Base-by-base conservation (phyloP, 2,113 vertebrate genomes). In the Spea multiplicata region DNA sequence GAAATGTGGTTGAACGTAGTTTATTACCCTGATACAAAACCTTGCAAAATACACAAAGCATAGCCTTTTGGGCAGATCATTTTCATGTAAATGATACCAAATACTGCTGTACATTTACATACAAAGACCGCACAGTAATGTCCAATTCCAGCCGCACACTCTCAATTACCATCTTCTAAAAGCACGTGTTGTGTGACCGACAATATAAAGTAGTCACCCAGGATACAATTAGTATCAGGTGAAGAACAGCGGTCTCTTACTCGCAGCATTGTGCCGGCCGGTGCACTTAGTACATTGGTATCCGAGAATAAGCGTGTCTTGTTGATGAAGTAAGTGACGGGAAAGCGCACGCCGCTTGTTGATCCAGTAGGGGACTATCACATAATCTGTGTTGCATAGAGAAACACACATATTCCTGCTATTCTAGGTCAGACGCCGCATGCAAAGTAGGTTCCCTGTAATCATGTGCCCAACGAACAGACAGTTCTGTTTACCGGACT, bases 381-480 rank as follows among this genome's bases (percentile, higher is more conserved):
- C 49, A 48, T 44, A 17, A 77, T 77, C 75, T 70, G 59, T 77
- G 75, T 70, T 77, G 66, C 16, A 77, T 50, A 44, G 47, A 70
- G 46, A 66, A 77, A 77, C 75, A 70, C 66, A 48, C n/a, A 70
- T 59, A 66, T 59, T n/a, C 16, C 17, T 10, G 17, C 16, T 44
- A 67, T 77, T 77, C 75, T 77, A 77, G 75, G 75, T 70, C 75
- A 77, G 44, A 71, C 49, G 75, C 53, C 45, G 59, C 66, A 13
- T 73, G 53, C 44, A 10, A 13, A 17, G 65, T 55, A 52, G 30
- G 45, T 69, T 76, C 45, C 66, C 66, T 13, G 46, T 70, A 62
- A 55, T 62, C 8, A 45, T 77, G 66, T 69, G 66, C 61, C 59
- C 53, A 76, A 68, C 62, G 75, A 70, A 62, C 75, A 77, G 30